Percentiles rank a stretch among this genome's conserved stretches.
phyloP scores from a whole-genome alignment of 1,140 invertebrate species.

The Diabrotica undecimpunctata region DNA sequence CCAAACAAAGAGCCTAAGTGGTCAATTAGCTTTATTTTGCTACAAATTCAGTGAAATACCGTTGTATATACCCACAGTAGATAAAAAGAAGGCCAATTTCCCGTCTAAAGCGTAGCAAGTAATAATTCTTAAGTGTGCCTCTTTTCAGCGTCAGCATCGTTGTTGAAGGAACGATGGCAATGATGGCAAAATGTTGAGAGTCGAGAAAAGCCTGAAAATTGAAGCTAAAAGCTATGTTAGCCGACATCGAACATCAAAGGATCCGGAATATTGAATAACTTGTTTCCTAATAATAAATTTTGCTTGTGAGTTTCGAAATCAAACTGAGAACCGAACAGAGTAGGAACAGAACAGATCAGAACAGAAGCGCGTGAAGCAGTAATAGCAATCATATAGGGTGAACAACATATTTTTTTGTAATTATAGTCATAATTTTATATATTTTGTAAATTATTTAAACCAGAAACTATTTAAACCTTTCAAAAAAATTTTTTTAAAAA shows the following conservation, averaged over 20 bases:
- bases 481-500: no score
- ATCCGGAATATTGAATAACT: slow-evolving; percentile 42
- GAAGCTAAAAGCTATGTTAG: slow-evolving; percentile 30
- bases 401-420: neutral
- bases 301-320: slow-evolving; percentile 33
- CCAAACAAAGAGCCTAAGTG: no score
- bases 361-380: neutral
- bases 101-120: neutral
- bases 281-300: slow-evolving; percentile 46
- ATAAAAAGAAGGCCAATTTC: neutral
- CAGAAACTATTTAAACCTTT: no score
- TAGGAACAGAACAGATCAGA: slow-evolving; percentile 14
- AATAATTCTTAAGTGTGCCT: neutral
- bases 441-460: no score
- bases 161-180: slow-evolving; percentile 1
- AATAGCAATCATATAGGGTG: neutral
- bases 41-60: no score
- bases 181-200: slow-evolving; percentile 4
- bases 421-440: no score
- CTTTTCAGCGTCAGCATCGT: neutral
- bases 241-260: slow-evolving; percentile 39
- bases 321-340: slow-evolving; percentile 29
- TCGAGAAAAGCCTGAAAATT: slow-evolving; percentile 16
- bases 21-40: no score
- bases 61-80: no score